phyloP scores from a whole-genome alignment of 1,140 invertebrate genomes.

The Drosophila jambulina region DNA sequence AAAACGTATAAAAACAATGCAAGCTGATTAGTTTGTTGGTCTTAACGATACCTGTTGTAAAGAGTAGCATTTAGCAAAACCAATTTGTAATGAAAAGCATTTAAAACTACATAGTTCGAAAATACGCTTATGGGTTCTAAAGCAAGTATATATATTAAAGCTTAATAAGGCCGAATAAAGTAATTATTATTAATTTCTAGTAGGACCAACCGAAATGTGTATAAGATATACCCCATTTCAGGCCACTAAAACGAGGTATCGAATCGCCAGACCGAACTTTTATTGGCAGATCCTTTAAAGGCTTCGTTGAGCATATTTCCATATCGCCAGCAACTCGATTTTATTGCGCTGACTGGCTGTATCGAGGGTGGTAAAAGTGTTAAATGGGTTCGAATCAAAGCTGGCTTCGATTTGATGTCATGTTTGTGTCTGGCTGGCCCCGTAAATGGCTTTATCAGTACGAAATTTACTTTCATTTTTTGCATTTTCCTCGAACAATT shows the following conservation, averaged over 20 bases:
- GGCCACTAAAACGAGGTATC: not conserved
- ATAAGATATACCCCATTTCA: not conserved
- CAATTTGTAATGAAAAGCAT: not conserved
- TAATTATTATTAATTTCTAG: not conserved
- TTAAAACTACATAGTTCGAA: not conserved
- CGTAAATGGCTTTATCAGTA: conserved; percentile 68
- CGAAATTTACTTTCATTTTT: conserved; percentile 64
- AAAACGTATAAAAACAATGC: conserved; percentile 3
- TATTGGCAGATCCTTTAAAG: conserved; percentile 69
- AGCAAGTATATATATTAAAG: too few relatives aligned
- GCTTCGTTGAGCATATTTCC: conserved; percentile 59
- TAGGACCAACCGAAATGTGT: not conserved
- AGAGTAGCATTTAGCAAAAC: not conserved
- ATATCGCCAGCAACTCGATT: conserved; percentile 46
- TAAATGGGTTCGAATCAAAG: conserved; percentile 69
- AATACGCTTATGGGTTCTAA: not conserved
- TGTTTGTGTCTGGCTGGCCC: conserved; percentile 47
- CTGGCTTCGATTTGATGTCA: conserved; percentile 65
- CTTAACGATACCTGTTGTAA: not conserved
- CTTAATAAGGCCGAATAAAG: too few relatives aligned
- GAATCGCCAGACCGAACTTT: conserved; percentile 5
- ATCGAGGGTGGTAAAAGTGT: conserved; percentile 66
- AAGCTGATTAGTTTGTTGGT: conserved; percentile 2
- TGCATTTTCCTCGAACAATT: conserved; percentile 37
- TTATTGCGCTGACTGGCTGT: conserved; percentile 18